A percentile compares a stretch with the other conserved stretches of the same genome.
phyloP scores from a whole-genome alignment of 2,797 vertebrate species.

The Galagoides demidoff region DNA sequence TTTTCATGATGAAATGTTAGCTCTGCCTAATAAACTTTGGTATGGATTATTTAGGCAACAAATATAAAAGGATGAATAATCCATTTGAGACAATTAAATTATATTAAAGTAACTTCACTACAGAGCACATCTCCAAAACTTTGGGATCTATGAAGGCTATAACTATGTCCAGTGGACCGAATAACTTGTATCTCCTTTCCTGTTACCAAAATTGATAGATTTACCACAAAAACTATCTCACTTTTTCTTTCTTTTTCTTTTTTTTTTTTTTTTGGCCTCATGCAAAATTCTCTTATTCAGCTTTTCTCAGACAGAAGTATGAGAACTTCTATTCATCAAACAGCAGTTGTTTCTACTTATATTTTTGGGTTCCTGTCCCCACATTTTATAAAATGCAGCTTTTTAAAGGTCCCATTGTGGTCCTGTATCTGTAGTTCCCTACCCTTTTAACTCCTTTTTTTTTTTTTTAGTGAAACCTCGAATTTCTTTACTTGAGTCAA shows the following conservation, averaged over 20 bases:
- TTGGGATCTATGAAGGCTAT: neutral
- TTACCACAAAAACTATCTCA: neutral
- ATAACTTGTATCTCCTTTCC: neutral
- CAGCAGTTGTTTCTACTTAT: neutral
- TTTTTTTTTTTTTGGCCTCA: neutral
- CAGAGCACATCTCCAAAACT: neutral
- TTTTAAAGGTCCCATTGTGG: neutral
- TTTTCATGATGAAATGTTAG: conserved; percentile 55
- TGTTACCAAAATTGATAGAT: neutral
- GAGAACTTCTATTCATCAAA: neutral
- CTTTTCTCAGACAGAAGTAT: neutral
- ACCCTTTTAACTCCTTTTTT: neutral
- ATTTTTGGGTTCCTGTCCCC: neutral
- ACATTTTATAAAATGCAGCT: neutral
- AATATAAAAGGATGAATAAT: conserved; percentile 2
- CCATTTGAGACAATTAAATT: conserved; percentile 6
- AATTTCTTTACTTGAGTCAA: neutral
- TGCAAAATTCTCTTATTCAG: neutral
- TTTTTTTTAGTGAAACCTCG: neutral
- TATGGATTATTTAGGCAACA: conserved; percentile 46
- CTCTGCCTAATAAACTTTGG: neutral
- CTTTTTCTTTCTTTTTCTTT: neutral
- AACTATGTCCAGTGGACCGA: neutral
- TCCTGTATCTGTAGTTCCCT: neutral
- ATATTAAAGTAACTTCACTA: neutral